Conservation (phyloP, 2,113 vertebrate species). For the Uria aalge region DNA sequence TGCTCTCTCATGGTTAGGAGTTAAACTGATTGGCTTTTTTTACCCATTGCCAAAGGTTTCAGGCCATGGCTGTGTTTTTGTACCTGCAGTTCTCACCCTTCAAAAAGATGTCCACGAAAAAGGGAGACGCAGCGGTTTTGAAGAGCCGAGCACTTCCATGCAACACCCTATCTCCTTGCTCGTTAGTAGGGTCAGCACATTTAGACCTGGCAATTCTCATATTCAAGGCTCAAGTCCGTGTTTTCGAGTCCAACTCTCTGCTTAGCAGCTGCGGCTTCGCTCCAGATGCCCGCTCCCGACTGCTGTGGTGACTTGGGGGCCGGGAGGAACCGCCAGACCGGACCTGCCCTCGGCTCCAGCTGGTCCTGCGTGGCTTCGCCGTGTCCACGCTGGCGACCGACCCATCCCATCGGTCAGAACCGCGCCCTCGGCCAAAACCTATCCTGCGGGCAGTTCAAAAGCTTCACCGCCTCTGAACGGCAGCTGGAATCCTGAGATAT, state of each 20-base stretch:
- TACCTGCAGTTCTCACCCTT: not conserved
- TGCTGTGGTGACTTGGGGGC: not conserved
- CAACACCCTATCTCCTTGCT: not conserved
- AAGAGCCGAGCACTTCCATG: not conserved
- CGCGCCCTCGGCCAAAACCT: accelerated
- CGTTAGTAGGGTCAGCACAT: not conserved
- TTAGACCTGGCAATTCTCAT: not conserved
- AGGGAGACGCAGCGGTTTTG: not conserved
- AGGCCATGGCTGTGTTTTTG: not conserved
- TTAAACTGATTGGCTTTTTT: not conserved
- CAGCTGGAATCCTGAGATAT: not conserved
- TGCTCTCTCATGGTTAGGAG: not conserved
- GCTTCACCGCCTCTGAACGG: not conserved
- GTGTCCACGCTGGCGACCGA: accelerated
- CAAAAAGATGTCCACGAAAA: not conserved
- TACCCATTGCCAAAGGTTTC: not conserved
- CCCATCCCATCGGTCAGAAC: accelerated
- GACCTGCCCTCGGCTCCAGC: not conserved
- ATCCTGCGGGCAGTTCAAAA: not conserved
- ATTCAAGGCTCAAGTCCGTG: not conserved
- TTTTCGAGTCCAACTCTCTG: not conserved
- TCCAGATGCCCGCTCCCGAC: accelerated
- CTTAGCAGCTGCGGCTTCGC: not conserved
- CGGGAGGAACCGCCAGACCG: not conserved
- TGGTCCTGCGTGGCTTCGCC: not conserved